A percentile compares a stretch with the other conserved stretches of the same genome.
Evolutionary conservation across 1,140 invertebrate species (phyloP).

Genomic region (Xylocopa sonorina): DNA sequence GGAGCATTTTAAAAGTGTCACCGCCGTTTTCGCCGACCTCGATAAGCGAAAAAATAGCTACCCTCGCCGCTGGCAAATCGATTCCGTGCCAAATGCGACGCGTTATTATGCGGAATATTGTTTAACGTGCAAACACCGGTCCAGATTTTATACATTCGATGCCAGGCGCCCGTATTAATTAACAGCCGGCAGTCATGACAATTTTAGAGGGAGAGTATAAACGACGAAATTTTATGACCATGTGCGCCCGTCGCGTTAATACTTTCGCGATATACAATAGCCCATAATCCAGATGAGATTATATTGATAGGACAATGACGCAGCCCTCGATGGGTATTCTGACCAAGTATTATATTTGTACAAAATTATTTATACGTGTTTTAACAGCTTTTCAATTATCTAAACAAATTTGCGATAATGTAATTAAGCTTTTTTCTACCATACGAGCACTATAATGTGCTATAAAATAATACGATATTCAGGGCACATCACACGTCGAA

Average conservation of each 20-base stretch:
- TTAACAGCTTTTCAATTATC: too few species aligned
- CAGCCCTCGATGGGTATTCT: neutral
- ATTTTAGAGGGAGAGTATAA: neutral
- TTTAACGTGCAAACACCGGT: conserved; percentile 20
- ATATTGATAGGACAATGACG: neutral
- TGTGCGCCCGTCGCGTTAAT: neutral
- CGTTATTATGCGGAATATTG: conserved; percentile 40
- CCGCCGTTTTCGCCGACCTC: conserved; percentile 24
- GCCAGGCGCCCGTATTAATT: neutral
- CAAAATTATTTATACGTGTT: too few species aligned
- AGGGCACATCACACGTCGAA: too few species aligned
- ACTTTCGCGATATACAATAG: too few species aligned
- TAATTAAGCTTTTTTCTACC: too few species aligned
- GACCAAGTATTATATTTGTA: too few species aligned
- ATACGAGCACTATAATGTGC: too few species aligned
- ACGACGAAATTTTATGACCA: neutral
- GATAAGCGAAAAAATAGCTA: conserved; percentile 29
- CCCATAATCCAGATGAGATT: neutral
- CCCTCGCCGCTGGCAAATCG: conserved; percentile 14
- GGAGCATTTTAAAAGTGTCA: conserved; percentile 39
- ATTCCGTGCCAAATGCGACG: conserved; percentile 20
- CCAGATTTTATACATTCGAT: neutral
- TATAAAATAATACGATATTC: too few species aligned
- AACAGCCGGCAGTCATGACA: neutral
- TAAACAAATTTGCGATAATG: too few species aligned